Conservation (phyloP, 1,140 invertebrate genomes). For the Teleogryllus occipitalis region DNA sequence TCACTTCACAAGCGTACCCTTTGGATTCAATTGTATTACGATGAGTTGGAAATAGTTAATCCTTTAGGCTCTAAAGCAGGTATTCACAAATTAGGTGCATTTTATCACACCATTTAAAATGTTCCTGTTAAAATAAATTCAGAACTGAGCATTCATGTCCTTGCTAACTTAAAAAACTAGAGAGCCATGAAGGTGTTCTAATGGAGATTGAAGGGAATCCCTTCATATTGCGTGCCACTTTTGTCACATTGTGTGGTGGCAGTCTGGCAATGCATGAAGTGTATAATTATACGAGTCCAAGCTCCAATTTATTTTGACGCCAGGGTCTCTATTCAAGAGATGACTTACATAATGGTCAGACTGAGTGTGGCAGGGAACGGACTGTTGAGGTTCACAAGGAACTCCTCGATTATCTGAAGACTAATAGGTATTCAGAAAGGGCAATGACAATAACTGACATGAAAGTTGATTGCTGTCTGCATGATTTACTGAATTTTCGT, state of each 20-base stretch:
- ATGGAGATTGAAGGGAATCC: constrained; percentile 16
- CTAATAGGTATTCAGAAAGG: too few species aligned
- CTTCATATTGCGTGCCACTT: constrained; percentile 24
- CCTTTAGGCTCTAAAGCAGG: constrained; percentile 25
- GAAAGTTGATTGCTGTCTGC: too few species aligned
- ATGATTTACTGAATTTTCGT: too few species aligned
- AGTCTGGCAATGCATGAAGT: constrained; percentile 28
- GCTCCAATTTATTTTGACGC: constrained; percentile 26
- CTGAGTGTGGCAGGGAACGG: too few species aligned
- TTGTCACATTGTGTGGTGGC: constrained; percentile 27
- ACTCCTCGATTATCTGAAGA: too few species aligned
- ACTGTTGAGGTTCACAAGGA: too few species aligned
- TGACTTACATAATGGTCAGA: too few species aligned
- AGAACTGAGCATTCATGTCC: constrained; percentile 20
- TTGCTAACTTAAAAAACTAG: constrained; percentile 9
- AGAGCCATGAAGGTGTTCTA: not conserved
- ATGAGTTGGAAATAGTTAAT: constrained; percentile 25
- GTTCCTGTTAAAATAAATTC: constrained; percentile 21
- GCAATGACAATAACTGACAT: too few species aligned
- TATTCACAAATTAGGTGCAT: constrained; percentile 23
- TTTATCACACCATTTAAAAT: constrained; percentile 22
- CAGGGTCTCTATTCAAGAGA: too few species aligned
- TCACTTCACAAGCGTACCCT: constrained; percentile 2
- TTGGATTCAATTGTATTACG: constrained; percentile 16
- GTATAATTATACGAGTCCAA: constrained; percentile 25